Conservation (phyloP, 2,888 invertebrate species). For the Erebia aethiops region DNA sequence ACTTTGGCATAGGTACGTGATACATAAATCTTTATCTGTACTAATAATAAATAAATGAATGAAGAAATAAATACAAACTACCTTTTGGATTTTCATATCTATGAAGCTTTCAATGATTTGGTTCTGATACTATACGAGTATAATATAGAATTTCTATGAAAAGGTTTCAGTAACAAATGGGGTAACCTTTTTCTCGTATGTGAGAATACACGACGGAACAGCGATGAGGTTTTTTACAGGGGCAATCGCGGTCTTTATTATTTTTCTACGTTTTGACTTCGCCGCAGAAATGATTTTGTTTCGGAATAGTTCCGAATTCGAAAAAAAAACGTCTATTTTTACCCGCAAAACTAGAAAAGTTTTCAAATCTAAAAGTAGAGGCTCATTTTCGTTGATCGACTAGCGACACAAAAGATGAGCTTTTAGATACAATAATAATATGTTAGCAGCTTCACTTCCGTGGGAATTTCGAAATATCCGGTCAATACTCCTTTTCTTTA, state of each 20-base stretch:
- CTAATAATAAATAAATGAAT: no score
- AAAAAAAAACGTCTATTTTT: not conserved
- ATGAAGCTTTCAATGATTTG: slow-evolving; percentile 2
- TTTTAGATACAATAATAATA: no score
- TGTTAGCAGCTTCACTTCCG: no score
- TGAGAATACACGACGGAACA: not conserved
- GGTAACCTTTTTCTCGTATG: slow-evolving; percentile 1
- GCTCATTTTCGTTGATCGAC: not conserved
- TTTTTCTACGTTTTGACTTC: slow-evolving; percentile 4
- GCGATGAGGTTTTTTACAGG: slow-evolving; percentile 8
- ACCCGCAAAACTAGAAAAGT: not conserved
- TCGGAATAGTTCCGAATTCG: not conserved
- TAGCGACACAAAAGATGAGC: no score
- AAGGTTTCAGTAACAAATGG: slow-evolving; percentile 16
- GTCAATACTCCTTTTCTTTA: no score
- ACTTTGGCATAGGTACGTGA: no score
- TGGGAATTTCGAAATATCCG: no score
- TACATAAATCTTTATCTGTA: no score
- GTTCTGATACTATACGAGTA: not conserved
- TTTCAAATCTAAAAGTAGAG: not conserved
- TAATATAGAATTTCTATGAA: slow-evolving; percentile 17
- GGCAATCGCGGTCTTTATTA: slow-evolving; percentile 6
- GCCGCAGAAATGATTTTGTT: slow-evolving; percentile 11
- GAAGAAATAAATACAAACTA: slow-evolving; percentile 1
- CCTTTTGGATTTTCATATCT: not conserved